Evolutionary conservation across 2,113 vertebrate genomes (phyloP).

Genomic region (Nestor notabilis): DNA sequence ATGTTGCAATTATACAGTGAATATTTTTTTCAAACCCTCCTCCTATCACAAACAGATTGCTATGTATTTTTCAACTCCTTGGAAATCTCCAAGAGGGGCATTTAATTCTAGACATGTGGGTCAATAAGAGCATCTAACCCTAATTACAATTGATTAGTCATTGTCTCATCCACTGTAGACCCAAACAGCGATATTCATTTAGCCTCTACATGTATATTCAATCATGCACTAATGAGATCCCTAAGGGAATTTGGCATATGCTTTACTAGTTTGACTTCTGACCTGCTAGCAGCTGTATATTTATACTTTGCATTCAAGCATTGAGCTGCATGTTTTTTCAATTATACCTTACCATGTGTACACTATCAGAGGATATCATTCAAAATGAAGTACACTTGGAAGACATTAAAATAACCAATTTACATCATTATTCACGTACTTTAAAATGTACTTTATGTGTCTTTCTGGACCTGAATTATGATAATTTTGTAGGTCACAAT

Average conservation of each 20-base stretch:
- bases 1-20: slow-evolving; percentile 15
- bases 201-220: slow-evolving; percentile 76
- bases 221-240: slow-evolving; percentile 82
- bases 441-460: slow-evolving; percentile 71
- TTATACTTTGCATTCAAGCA: slow-evolving; percentile 78
- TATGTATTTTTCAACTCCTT: slow-evolving; percentile 58
- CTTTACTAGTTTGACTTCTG: slow-evolving; percentile 79
- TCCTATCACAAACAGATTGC: not conserved
- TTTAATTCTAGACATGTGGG: slow-evolving; percentile 73
- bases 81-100: slow-evolving; percentile 50
- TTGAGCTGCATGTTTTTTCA: slow-evolving; percentile 81
- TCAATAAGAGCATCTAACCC: slow-evolving; percentile 74
- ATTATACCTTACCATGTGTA: slow-evolving; percentile 81
- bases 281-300: slow-evolving; percentile 80
- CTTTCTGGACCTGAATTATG: slow-evolving; percentile 67
- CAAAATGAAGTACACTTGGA: slow-evolving; percentile 82
- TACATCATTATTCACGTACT: slow-evolving; percentile 79
- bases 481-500: slow-evolving; percentile 72
- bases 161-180: slow-evolving; percentile 77
- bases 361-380: slow-evolving; percentile 77
- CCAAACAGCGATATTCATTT: slow-evolving; percentile 80
- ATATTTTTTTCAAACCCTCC: not conserved
- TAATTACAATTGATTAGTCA: slow-evolving; percentile 83
- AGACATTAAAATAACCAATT: slow-evolving; percentile 84
- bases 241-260: slow-evolving; percentile 74